Evolutionary conservation across 2,888 invertebrate genomes (phyloP), one percentile per base, ranked within the genome.

Genomic region (Calameuta filiformis): DNA sequence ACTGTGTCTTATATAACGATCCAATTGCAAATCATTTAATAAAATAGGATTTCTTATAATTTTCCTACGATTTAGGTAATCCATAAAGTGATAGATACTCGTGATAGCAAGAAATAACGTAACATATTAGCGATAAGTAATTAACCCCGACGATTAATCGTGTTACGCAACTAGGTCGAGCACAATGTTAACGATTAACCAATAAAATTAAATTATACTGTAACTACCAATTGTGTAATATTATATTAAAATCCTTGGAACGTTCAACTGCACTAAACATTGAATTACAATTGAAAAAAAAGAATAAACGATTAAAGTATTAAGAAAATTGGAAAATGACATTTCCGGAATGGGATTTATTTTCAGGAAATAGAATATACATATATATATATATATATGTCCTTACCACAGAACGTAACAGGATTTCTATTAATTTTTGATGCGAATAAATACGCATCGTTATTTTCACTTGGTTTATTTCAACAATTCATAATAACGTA

Each of bases 381-480:
- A 56, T 23, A 9, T 15, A 56, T 56, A 56, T 56, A 56, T 23
- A 56, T 23, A 56, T 23, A 9, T 15, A 56, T 56, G 56, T 56
- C 23, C 9, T 40, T 15, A 15, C 6, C 23, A 56, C 23, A 56
- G 23, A 23, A 56, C 15, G 23, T 9, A 56, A 56, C 1, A 56
- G 56, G 56, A 56, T 9, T 9, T 56, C 23, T 56, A 56, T 23
- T 56, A 15, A 56, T 56, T 23, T 23, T 23, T 15, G 23, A 23
- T 56, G 56, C 56, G 56, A 56, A 56, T 56, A 56, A 56, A 23
- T 56, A 56, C 23, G 56, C 71, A 15, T 12, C n/a, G 84, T 86
- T 88, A 88, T 90, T 90, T 89, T 91, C 88, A 89, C 91, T 88
- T 89, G 89, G 89, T 91, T 91, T 91, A 91, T 91, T 91, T 91